phyloP scores from a whole-genome alignment of 2,113 vertebrate species.

The Lycaon pictus region DNA sequence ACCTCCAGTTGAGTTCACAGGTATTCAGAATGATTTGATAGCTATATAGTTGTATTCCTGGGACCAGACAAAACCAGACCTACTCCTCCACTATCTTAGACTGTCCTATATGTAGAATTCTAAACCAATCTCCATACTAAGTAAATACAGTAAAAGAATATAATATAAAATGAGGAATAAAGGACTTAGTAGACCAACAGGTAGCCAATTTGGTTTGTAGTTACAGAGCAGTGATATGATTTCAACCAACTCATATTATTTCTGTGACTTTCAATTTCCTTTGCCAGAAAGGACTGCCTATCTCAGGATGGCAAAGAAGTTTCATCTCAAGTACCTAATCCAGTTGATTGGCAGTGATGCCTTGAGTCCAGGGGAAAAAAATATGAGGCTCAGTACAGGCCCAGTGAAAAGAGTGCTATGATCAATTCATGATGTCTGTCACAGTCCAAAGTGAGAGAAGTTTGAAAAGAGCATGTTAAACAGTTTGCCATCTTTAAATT shows the following conservation, averaged over 20 bases:
- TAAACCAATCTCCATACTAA: neutral
- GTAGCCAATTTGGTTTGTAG: neutral
- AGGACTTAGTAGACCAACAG: neutral
- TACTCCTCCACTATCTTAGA: too few species aligned
- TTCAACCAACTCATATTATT: neutral
- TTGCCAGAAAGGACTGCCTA: neutral
- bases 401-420: neutral
- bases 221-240: neutral
- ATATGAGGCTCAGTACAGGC: neutral
- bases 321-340: neutral
- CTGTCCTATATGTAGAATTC: neutral
- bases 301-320: neutral
- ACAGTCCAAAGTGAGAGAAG: neutral
- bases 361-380: neutral
- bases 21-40: too few species aligned
- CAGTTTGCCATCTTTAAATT: neutral
- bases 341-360: neutral
- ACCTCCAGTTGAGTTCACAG: too few species aligned
- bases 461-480: neutral
- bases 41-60: too few species aligned
- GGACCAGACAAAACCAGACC: too few species aligned
- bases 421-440: neutral
- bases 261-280: neutral
- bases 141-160: neutral
- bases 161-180: neutral